Conservation (phyloP, 2,797 vertebrate species). For the Schizothorax lantsangensis region DNA sequence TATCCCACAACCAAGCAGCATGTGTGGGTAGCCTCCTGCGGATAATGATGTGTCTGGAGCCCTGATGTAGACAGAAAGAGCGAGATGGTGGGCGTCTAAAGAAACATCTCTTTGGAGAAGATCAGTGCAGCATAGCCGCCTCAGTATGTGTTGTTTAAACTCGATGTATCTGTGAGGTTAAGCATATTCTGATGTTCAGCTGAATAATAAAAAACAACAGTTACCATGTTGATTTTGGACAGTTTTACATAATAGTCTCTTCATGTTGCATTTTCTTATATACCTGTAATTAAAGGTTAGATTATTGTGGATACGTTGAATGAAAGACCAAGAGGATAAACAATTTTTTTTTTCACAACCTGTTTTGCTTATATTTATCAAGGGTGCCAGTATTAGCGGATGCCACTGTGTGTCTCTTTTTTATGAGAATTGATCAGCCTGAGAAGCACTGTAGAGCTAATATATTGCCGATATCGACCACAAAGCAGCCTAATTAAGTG, state of each 20-base stretch:
- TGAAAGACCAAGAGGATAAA: neutral
- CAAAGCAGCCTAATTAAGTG: neutral
- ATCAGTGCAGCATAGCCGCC: neutral
- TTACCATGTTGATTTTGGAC: neutral
- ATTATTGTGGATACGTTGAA: neutral
- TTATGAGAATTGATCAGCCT: neutral
- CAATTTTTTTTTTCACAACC: neutral
- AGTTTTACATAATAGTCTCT: neutral
- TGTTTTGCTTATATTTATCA: neutral
- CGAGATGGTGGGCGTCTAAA: slow-evolving; percentile 40
- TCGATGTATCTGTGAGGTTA: neutral
- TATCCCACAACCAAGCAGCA: slow-evolving; percentile 22
- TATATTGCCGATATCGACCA: neutral
- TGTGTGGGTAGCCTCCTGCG: slow-evolving; percentile 56
- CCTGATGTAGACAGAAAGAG: slow-evolving; percentile 45
- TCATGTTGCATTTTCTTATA: neutral
- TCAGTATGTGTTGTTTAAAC: slow-evolving; percentile 5
- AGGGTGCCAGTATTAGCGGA: neutral
- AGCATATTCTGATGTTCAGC: neutral
- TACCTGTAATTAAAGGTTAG: neutral
- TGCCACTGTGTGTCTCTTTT: neutral
- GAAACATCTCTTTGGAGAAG: slow-evolving; percentile 31
- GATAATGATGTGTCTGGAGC: slow-evolving; percentile 53
- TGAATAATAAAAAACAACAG: neutral
- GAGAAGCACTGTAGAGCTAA: neutral